Conservation (phyloP, 1,140 invertebrate species). For the Pogonomyrmex californicus region DNA sequence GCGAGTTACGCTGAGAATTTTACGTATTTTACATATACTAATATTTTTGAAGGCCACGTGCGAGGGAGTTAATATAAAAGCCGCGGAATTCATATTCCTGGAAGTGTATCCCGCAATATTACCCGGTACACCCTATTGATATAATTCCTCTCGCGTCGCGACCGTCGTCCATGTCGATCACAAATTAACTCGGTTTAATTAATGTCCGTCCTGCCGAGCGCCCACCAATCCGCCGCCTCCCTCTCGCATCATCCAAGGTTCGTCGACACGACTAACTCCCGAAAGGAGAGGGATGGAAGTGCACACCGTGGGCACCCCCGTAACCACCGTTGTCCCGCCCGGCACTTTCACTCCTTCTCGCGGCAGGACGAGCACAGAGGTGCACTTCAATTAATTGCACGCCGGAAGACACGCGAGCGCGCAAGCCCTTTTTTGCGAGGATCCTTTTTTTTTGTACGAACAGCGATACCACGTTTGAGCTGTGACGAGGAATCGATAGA, state of each 20-base stretch:
- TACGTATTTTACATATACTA: conserved; percentile 10
- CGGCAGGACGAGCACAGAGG: conserved; percentile 12
- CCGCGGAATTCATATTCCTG: conserved; percentile 38
- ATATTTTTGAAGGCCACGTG: conserved; percentile 5
- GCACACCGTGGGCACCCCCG: background rate
- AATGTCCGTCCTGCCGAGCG: conserved; percentile 58
- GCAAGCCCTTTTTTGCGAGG: conserved; percentile 9
- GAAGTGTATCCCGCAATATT: conserved; percentile 40
- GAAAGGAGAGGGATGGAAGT: conserved; percentile 46
- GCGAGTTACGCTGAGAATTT: conserved; percentile 17
- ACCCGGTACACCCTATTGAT: conserved; percentile 23
- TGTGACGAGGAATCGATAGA: conserved; percentile 42
- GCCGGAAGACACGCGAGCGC: conserved; percentile 16
- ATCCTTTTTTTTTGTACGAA: conserved; percentile 54
- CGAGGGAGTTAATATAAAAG: conserved; percentile 37
- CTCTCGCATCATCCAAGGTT: conserved; percentile 20
- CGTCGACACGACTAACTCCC: conserved; percentile 36
- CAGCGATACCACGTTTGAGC: conserved; percentile 42
- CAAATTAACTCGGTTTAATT: conserved; percentile 74
- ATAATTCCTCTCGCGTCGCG: conserved; percentile 38
- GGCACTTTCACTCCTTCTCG: background rate
- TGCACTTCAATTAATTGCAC: conserved; percentile 64
- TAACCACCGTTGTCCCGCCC: background rate
- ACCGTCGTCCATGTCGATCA: conserved; percentile 60
- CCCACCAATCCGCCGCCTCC: background rate